Base-by-base conservation (phyloP, 2,797 vertebrate genomes). In the Peromyscus eremicus region DNA sequence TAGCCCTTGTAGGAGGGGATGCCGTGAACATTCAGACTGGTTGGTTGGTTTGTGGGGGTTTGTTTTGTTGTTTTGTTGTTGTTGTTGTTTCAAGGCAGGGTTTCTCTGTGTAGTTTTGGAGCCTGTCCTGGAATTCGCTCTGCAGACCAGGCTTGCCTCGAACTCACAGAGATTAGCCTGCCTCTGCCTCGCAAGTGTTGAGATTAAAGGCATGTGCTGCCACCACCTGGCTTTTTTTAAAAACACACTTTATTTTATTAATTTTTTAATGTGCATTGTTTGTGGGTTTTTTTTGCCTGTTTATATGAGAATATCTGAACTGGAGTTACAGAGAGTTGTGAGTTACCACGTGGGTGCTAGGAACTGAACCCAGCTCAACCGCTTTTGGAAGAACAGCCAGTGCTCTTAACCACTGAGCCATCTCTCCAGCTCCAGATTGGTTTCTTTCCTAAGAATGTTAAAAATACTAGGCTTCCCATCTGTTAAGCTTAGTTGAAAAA, bases 381-480 rank as follows among this genome's bases (percentile, higher is more conserved):
- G 21, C 37, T 37, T 73, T 12, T 73, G 9, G 71, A 73, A 73
- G 21, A 25, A 73, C 70, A 73, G 71, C 71, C 21, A 11, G 19
- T 75, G 37, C 71, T 75, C 37, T 43, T 75, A 75, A 75, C 37
- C 37, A 75, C 23, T 25, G 23, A 75, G 37, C 23, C 71, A 6
- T 75, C 71, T 75, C 37, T 43, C 9, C 23, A 75, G 71, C 71
- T 75, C 23, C 37, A 43, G 37, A 75, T 43, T 43, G 71, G 71
- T 80, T 32, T 88, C 37, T 93, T 95, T 95, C 94, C 88, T 96
- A 49, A 40, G 92, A 94, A 81, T 57, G 43, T 85, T 96, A 60
- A 94, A 92, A 82, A 60, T 43, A 40, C 21, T 62, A 46, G 55
- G 34, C 55, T 76, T 77, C 37, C 87, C 29, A 46, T 77, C 55